Base-by-base conservation (phyloP, 2,888 invertebrate species). In the Harmothoe impar region DNA sequence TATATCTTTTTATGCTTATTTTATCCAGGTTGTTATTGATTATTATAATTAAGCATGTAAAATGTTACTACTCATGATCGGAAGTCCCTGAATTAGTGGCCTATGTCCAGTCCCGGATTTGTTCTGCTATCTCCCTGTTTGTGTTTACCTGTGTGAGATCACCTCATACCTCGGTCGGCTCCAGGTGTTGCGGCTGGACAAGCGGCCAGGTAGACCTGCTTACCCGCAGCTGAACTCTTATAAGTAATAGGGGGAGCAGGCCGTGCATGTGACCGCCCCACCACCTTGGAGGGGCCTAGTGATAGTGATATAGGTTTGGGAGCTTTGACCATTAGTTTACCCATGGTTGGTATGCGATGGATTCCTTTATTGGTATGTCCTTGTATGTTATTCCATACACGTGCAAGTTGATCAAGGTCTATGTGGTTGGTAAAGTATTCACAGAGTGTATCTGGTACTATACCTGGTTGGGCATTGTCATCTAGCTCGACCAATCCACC, bases 1-100 rank as follows among this genome's bases (percentile, higher is more conserved):
- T 81, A 81, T 81, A 81, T 81, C 81, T 81, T 77, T 77, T 77
- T 81, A 81, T 81, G 81, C n/a, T 81, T 81, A 81, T 81, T 81
- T 81, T 81, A 81, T n/a, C 33, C 33, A 33, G 81, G 81, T 81
- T 81, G 81, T 81, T 81, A 81, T 81, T 81, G 81, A 81, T 81
- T 81, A 81, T 35, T 81, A 81, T 81, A 43, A 81, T 81, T 81
- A 81, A 33, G 33, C 81, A 25, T 81, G 81, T 33, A 81, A 33
- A 81, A 25, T 81, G 81, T 81, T 81, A 81, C 81, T 81, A 43
- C 43, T 43, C 43, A 43, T 43, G 35, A 81, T 81, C 81, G 81
- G 35, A 81, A 81, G 81, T 81, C 81, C 81, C 81, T 81, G 43
- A 81, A 81, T 35, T 81, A 7, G 81, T 81, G 81, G 81, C 35